Base-by-base conservation (phyloP, 2,113 vertebrate species). In the Piaya cayana region DNA sequence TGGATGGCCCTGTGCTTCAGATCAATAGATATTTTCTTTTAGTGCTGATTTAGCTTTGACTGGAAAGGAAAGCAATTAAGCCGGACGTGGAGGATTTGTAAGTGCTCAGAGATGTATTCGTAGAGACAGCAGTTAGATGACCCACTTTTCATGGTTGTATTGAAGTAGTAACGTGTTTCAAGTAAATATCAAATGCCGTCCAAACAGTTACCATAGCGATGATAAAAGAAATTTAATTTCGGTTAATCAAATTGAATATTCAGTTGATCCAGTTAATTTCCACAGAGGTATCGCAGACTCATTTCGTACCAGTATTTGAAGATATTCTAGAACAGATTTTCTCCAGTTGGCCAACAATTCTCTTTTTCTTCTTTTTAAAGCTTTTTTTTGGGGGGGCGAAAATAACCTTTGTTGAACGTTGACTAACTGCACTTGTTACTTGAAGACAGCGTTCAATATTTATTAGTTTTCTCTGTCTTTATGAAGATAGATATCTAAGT, bases 31-130 rank as follows among this genome's bases (percentile, higher is more conserved):
- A 82, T 75, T 93, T 93, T 70, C 71, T 84, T 82, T 47, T 71
- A 70, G 86, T 27, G 91, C 63, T 88, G 84, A 90, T 95, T 93
- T 92, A 93, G 92, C 75, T 80, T 70, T 85, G 83, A 85, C 76
- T 92, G 87, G 58, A 91, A 94, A 87, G 76, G 84, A 93, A 93
- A 96, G 92, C 90, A 86, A 84, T 93, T 91, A 94, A 88, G 52
- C 50, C 85, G 79, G 81, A 77, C 27, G 0, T 52, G 55, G 91
- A 82, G 77, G 76, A 45, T 60, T 56, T 52, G 25, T 68, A 53
- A 84, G 58, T 32, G 62, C 42, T 81, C 65, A 70, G 71, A 12
- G 77, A 69, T 59, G 53, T 15, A 67, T 77, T 92, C 55, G 14
- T 26, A 60, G 91, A 71, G 76, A 36, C 34, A 91, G 94, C 68